Percentiles rank a stretch among this genome's conserved stretches.
Evolutionary conservation across 2,113 vertebrate species (phyloP).

Genomic region (Pollimyrus isidori): DNA sequence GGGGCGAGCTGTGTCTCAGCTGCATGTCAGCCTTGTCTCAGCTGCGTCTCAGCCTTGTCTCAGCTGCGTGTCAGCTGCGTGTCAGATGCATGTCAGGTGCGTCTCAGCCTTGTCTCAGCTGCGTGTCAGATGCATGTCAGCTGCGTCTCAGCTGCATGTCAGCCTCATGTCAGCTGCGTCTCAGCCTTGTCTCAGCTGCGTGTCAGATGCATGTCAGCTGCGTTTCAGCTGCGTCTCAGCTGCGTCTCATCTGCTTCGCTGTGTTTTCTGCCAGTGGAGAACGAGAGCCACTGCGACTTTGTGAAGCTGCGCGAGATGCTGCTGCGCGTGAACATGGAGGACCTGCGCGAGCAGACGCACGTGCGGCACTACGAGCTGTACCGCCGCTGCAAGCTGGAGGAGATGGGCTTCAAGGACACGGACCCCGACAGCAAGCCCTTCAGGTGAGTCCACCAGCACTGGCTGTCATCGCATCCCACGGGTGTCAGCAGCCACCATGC

Average conservation of each 20-base stretch:
- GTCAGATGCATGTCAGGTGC: too few species aligned
- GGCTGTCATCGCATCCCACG: not conserved
- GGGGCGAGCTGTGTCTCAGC: not conserved
- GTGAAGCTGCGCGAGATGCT: not conserved
- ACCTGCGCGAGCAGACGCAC: not conserved
- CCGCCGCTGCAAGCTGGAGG: slow-evolving; percentile 92
- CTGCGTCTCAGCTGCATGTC: too few species aligned
- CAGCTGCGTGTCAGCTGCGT: too few species aligned
- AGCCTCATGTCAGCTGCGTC: too few species aligned
- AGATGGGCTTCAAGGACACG: slow-evolving; percentile 98
- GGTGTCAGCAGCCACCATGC: not conserved
- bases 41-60: too few species aligned
- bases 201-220: too few species aligned
- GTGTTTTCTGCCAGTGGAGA: not conserved
- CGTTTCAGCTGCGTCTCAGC: not conserved
- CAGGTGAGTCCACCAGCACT: slow-evolving; percentile 61
- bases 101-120: too few species aligned
- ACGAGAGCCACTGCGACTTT: not conserved
- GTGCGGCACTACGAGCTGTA: slow-evolving; percentile 87
- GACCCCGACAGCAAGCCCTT: slow-evolving; percentile 98
- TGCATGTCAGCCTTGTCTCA: not conserved
- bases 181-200: too few species aligned
- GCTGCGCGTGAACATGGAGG: not conserved
- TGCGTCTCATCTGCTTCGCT: not conserved
- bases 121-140: too few species aligned